phyloP scores from a whole-genome alignment of 2,797 vertebrate species.

The Micromesistius poutassou region DNA sequence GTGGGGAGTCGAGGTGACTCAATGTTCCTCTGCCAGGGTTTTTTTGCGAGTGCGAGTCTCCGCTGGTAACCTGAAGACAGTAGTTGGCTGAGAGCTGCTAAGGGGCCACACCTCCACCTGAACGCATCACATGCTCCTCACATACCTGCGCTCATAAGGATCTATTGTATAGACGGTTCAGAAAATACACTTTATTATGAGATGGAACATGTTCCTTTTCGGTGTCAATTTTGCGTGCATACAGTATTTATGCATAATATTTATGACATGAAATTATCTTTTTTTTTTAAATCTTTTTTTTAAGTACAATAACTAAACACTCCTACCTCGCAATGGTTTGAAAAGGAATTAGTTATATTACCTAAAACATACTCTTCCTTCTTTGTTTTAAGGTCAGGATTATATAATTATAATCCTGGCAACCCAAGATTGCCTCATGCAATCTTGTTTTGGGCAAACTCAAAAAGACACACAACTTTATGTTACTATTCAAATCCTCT shows the following conservation, averaged over 20 bases:
- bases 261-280: not conserved
- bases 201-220: slow-evolving; percentile 18
- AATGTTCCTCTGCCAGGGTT: slow-evolving; percentile 47
- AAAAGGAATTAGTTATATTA: not conserved
- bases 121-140: slow-evolving; percentile 58
- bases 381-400: not conserved
- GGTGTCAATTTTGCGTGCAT: slow-evolving; percentile 13
- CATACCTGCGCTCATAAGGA: slow-evolving; percentile 33
- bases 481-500: slow-evolving; percentile 60
- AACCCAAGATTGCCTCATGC: too few species aligned
- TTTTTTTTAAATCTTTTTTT: too few species aligned
- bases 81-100: slow-evolving; percentile 36
- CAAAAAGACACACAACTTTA: slow-evolving; percentile 20
- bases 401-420: not conserved
- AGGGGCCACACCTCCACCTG: slow-evolving; percentile 61
- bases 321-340: not conserved
- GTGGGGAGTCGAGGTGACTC: slow-evolving; percentile 17
- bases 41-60: slow-evolving; percentile 61
- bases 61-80: slow-evolving; percentile 49
- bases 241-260: not conserved
- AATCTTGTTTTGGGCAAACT: not conserved
- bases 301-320: not conserved
- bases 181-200: slow-evolving; percentile 37
- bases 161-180: slow-evolving; percentile 47
- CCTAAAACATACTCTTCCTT: not conserved